phyloP scores from a whole-genome alignment of 2,888 invertebrate species.

The Malthinus flaveolus region DNA sequence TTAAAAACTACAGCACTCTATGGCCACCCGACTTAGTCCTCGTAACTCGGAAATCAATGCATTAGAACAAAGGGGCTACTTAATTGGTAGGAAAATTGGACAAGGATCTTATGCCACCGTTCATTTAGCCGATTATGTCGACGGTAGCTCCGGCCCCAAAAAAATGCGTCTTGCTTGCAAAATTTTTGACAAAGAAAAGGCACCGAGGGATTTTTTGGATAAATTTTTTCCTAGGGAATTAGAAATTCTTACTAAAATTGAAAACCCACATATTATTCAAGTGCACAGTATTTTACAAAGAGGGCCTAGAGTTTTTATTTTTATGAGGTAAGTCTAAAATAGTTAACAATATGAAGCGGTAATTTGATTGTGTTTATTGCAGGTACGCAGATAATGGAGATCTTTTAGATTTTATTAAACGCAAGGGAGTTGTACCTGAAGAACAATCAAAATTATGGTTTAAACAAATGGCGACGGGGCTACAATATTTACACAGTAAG shows the following conservation, averaged over 20 bases:
- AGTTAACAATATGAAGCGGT: neutral
- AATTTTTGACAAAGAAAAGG: constrained; percentile 88
- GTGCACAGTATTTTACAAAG: constrained; percentile 85
- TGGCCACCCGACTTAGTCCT: constrained; percentile 75
- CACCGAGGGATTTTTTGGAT: constrained; percentile 85
- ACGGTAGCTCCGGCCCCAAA: constrained; percentile 68
- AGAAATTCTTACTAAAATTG: constrained; percentile 84
- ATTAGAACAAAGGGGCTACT: constrained; percentile 81
- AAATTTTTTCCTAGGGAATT: constrained; percentile 94
- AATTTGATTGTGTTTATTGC: neutral
- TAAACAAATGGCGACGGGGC: constrained; percentile 79
- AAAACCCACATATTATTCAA: constrained; percentile 89
- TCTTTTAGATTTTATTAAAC: constrained; percentile 80
- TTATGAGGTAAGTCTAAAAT: constrained; percentile 67
- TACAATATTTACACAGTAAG: constrained; percentile 81
- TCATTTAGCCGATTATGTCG: constrained; percentile 80
- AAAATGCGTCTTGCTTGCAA: constrained; percentile 84
- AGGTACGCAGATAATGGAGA: constrained; percentile 87
- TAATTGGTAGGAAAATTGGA: constrained; percentile 85
- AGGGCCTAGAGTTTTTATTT: constrained; percentile 83
- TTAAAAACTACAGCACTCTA: constrained; percentile 44
- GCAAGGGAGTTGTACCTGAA: constrained; percentile 76
- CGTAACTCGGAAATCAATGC: constrained; percentile 84
- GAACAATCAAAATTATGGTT: constrained; percentile 84
- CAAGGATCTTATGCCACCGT: constrained; percentile 92